A percentile compares a stretch with the other conserved stretches of the same genome.
These are phyloP conservation scores for Chloroceryle amazona DNA, from an alignment of 2,797 vertebrate genomes.

Conservation along the genomic window DNA sequence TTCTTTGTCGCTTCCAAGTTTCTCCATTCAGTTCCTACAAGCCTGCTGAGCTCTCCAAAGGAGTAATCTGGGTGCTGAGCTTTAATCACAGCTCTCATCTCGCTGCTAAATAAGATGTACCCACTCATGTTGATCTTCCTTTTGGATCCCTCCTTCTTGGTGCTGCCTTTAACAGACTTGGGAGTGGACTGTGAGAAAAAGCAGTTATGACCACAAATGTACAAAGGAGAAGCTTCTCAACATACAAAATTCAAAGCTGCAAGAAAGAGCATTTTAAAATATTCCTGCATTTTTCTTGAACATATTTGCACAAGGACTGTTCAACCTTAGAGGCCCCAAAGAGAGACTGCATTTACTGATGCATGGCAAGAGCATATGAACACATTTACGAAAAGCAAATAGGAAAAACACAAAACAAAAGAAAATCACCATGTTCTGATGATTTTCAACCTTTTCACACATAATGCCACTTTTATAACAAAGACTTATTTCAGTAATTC, in stretches of 20 bases:
- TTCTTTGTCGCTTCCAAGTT: conserved; percentile 96
- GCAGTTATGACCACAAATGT: conserved; percentile 51
- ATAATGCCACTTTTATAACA: conserved; percentile 28
- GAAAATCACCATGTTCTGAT: not conserved
- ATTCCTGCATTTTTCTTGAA: not conserved
- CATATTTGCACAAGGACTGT: not conserved
- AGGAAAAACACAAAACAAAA: not conserved
- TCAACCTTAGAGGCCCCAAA: not conserved
- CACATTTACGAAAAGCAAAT: not conserved
- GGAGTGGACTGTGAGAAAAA: conserved; percentile 89
- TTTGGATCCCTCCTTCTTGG: conserved; percentile 97
- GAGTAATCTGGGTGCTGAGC: conserved; percentile 98
- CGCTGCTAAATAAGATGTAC: conserved; percentile 99
- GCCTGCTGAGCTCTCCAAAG: conserved; percentile 97
- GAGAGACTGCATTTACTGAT: not conserved
- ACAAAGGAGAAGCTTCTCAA: not conserved
- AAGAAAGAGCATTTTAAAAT: not conserved
- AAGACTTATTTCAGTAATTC: conserved; percentile 6
- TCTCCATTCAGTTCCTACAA: conserved; percentile 99
- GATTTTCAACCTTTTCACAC: conserved; percentile 11
- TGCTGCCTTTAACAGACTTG: conserved; percentile 93
- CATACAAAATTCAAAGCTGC: conserved; percentile 32
- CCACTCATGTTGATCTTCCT: conserved; percentile 99
- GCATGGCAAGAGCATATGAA: not conserved
- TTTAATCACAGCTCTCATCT: conserved; percentile 99